Evolutionary conservation across 1,140 invertebrate species (phyloP).

Genomic region (Orussus abietinus): DNA sequence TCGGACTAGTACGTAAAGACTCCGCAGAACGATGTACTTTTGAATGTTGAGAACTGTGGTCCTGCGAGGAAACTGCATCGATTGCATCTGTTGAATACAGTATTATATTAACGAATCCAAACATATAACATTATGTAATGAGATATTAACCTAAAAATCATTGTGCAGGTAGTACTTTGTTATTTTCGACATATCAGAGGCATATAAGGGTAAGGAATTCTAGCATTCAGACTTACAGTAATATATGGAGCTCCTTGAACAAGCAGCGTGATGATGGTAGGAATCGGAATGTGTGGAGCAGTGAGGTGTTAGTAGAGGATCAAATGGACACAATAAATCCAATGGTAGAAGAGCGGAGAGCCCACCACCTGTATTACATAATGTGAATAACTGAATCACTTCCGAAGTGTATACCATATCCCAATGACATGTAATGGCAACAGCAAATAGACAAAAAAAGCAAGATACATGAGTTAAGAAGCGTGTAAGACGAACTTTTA

Average conservation of each 20-base stretch:
- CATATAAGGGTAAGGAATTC: too few species aligned
- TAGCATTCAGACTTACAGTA: conserved; percentile 53
- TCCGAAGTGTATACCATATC: too few species aligned
- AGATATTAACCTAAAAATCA: too few species aligned
- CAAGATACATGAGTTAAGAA: conserved; percentile 10
- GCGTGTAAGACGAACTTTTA: conserved; percentile 8
- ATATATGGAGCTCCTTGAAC: conserved; percentile 48
- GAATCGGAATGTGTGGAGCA: conserved; percentile 51
- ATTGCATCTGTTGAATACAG: conserved; percentile 20
- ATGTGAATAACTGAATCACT: conserved; percentile 6
- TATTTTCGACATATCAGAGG: too few species aligned
- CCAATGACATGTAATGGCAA: too few species aligned
- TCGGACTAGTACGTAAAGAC: conserved; percentile 6
- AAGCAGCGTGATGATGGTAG: conserved; percentile 51
- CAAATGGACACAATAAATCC: conserved; percentile 51
- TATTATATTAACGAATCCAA: too few species aligned
- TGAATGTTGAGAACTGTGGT: conserved; percentile 17
- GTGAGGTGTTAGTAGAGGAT: conserved; percentile 51
- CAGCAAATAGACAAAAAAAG: conserved; percentile 11
- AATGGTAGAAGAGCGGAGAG: conserved; percentile 51
- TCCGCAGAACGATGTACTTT: conserved; percentile 15
- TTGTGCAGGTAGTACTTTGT: too few species aligned
- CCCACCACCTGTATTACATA: conserved; percentile 41
- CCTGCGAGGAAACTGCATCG: conserved; percentile 21
- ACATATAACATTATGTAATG: too few species aligned